Evolutionary conservation across 2,113 vertebrate species (phyloP).

Genomic region (Pseudorhombus dupliciocellatus): DNA sequence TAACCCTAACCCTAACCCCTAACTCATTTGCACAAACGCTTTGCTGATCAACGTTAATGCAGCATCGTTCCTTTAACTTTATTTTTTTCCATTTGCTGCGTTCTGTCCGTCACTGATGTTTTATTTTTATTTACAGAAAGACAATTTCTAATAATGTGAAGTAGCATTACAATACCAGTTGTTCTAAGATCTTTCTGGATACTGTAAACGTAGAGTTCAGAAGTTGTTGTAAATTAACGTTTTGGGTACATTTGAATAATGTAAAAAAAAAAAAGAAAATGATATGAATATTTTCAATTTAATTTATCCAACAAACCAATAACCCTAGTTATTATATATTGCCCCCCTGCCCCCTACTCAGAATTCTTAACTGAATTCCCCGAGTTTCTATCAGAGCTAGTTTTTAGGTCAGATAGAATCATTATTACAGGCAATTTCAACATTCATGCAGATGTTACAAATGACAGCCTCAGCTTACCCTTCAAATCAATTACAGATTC

Average conservation of each 20-base stretch:
- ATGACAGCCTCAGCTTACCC: no score
- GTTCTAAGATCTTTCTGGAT: slow-evolving; percentile 10
- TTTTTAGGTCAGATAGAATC: no score
- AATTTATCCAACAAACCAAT: no score
- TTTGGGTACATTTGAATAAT: slow-evolving; percentile 42
- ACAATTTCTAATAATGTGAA: slow-evolving; percentile 13
- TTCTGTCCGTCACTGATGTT: slow-evolving; percentile 24
- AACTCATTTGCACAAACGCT: slow-evolving; percentile 28
- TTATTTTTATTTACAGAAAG: slow-evolving; percentile 50
- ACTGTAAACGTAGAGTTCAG: slow-evolving; percentile 6
- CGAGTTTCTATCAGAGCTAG: no score
- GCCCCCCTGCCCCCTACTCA: no score
- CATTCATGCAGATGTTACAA: no score
- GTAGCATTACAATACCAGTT: neutral
- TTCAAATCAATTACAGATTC: no score
- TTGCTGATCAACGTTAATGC: neutral
- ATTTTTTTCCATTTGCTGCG: slow-evolving; percentile 32
- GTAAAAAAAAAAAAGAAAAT: neutral
- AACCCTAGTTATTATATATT: no score
- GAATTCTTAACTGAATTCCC: no score
- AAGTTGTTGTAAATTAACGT: slow-evolving; percentile 6
- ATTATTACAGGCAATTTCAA: no score
- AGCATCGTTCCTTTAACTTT: slow-evolving; percentile 26
- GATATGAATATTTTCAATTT: no score
- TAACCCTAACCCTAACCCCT: no score